Conservation (phyloP, 2,113 vertebrate genomes). For the Theristicus caerulescens region DNA sequence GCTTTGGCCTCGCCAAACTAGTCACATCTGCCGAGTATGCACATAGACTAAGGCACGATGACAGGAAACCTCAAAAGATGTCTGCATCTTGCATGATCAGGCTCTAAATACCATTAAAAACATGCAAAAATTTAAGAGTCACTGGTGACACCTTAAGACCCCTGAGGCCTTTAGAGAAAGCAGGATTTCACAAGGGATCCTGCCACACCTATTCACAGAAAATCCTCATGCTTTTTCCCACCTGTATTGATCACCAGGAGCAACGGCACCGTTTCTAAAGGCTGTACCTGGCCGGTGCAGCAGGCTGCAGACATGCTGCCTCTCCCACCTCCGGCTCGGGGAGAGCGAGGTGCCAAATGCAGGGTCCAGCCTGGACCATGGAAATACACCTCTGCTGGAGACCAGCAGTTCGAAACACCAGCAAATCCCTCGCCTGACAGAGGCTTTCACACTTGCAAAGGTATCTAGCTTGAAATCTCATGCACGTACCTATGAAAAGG, state of each 20-base stretch:
- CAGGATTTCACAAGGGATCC: not conserved
- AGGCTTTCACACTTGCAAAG: not conserved
- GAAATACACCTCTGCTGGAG: not conserved
- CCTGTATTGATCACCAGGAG: not conserved
- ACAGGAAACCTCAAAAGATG: not conserved
- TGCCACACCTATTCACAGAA: not conserved
- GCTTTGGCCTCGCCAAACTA: not conserved
- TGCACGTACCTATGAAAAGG: not conserved
- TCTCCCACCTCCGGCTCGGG: not conserved
- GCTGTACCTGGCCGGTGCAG: not conserved
- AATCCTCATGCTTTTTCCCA: not conserved
- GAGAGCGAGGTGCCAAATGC: not conserved
- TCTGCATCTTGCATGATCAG: not conserved
- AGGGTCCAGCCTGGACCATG: not conserved
- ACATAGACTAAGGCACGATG: not conserved
- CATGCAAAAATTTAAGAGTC: not conserved
- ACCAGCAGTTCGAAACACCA: accelerated
- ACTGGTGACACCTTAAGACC: not conserved
- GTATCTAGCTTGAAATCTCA: not conserved
- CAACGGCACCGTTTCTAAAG: not conserved
- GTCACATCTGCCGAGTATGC: not conserved
- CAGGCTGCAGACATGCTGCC: not conserved
- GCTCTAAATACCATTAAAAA: not conserved
- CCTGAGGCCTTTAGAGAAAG: not conserved
- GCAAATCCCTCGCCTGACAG: not conserved